Evolutionary conservation across 2,888 invertebrate genomes (phyloP), one percentile per base, ranked within the genome.

Genomic region (Meteorus cinctellus): DNA sequence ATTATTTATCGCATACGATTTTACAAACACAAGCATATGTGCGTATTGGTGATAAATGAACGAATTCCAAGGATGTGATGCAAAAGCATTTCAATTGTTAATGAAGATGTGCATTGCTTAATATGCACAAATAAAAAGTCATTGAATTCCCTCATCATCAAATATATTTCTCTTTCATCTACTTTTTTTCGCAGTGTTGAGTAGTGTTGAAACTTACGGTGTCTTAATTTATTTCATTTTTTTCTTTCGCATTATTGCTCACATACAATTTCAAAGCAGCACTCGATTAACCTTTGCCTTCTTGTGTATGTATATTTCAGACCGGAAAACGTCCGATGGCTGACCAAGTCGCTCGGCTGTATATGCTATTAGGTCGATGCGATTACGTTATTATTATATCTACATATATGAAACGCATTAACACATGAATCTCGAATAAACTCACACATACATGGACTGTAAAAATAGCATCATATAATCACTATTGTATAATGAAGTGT

Each of bases 231-330:
- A 48, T 65, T 63, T 24, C 24, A n/a, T n/a, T 24, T 24, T 24
- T 24, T 45, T 65, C 71, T 74, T 76, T 41, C 41, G 71, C 77
- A 75, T 74, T 77, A 77, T 73, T 69, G 76, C 76, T 71, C 78
- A 79, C 74, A 79, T 72, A 80, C 76, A 71, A 78, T 78, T 77
- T 76, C 72, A 75, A 68, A 31, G 73, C 75, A 72, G 80, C 78
- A 72, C 81, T 76, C 78, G 78, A 81, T 81, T 81, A 81, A 81
- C 80, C 81, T 80, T 81, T 81, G 80, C 80, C 77, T 77, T 72
- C 72, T 76, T 72, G n/a, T 48, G 48, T 48, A 48, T 48, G 4
- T 48, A 48, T n/a, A 48, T 72, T 70, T 70, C 68, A 79, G 76
- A 77, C 78, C 78, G 77, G 79, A 78, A 80, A 78, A 79, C 78